These are phyloP conservation scores for Lepidostoma basale DNA, from an alignment of 1,140 invertebrate species.

Conservation along the genomic window DNA sequence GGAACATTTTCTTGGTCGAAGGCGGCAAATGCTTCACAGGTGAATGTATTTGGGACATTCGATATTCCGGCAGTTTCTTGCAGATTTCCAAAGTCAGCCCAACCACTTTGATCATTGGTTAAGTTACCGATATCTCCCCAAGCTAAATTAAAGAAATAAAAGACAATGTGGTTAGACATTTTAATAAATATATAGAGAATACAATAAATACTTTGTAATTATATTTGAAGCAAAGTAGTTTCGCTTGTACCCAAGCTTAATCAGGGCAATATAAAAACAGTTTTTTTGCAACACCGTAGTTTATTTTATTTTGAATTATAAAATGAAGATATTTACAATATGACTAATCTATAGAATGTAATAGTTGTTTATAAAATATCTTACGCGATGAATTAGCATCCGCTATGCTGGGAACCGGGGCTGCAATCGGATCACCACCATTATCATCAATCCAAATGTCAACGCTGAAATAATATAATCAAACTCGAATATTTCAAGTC, in stretches of 20 bases:
- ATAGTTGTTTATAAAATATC: not conserved
- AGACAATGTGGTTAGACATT: not conserved
- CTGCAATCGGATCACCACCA: not conserved
- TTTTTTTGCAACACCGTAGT: not conserved
- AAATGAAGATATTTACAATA: not conserved
- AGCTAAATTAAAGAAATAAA: conserved; percentile 20
- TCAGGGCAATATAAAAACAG: not conserved
- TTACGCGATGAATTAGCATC: conserved; percentile 18
- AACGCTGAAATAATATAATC: not conserved
- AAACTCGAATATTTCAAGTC: not conserved
- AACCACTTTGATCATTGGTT: conserved; percentile 31
- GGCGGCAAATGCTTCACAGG: conserved; percentile 28
- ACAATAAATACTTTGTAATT: not conserved
- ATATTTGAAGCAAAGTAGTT: too few relatives aligned
- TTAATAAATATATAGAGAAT: not conserved
- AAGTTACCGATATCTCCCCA: conserved; percentile 31
- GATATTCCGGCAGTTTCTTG: conserved; percentile 29
- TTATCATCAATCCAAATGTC: conserved; percentile 22
- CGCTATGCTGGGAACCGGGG: not conserved
- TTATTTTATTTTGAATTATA: not conserved
- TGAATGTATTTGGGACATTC: conserved; percentile 21
- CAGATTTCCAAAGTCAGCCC: conserved; percentile 41
- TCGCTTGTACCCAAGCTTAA: too few relatives aligned
- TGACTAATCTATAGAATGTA: not conserved
- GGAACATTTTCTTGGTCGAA: conserved; percentile 22